These are phyloP conservation scores for Acronicta aceris DNA, from an alignment of 2,888 invertebrate genomes.

Conservation along the genomic window DNA sequence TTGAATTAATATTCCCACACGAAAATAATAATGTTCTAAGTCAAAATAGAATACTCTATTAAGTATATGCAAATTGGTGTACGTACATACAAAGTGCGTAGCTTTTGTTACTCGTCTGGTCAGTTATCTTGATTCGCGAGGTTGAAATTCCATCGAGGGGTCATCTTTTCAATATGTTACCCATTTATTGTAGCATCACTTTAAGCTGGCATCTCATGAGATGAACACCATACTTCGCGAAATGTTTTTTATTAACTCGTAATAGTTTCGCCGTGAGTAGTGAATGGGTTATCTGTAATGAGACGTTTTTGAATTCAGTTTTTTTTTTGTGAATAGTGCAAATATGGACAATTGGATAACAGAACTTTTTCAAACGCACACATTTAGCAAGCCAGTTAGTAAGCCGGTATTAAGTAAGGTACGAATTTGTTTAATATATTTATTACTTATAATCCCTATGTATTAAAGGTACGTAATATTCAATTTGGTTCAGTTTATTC, in stretches of 20 bases:
- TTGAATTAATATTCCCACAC: constrained; percentile 68
- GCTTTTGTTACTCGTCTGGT: constrained; percentile 77
- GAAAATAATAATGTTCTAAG: constrained; percentile 57
- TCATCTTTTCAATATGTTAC: constrained; percentile 82
- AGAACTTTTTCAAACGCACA: constrained; percentile 83
- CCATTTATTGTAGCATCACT: constrained; percentile 78
- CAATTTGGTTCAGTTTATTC: too few relatives aligned
- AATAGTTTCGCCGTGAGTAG: constrained; percentile 15
- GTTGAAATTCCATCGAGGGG: constrained; percentile 74
- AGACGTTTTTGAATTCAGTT: constrained; percentile 1
- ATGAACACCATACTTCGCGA: constrained; percentile 68
- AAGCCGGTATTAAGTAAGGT: constrained; percentile 68
- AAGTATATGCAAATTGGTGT: constrained; percentile 78
- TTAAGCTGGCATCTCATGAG: constrained; percentile 74
- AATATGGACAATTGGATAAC: constrained; percentile 86
- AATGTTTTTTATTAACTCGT: constrained; percentile 9
- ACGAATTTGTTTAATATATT: constrained; percentile 37
- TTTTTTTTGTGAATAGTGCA: constrained; percentile 19
- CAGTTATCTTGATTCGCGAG: constrained; percentile 85
- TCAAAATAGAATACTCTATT: constrained; percentile 50
- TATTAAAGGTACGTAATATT: too few relatives aligned
- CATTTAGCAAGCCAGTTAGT: constrained; percentile 70
- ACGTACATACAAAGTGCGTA: constrained; percentile 57
- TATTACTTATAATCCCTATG: not conserved
- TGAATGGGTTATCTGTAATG: constrained; percentile 16